These are phyloP conservation scores for Actinia tenebrosa DNA, from an alignment of 64 coral and sea anemone genomes.

Conservation along the genomic window DNA sequence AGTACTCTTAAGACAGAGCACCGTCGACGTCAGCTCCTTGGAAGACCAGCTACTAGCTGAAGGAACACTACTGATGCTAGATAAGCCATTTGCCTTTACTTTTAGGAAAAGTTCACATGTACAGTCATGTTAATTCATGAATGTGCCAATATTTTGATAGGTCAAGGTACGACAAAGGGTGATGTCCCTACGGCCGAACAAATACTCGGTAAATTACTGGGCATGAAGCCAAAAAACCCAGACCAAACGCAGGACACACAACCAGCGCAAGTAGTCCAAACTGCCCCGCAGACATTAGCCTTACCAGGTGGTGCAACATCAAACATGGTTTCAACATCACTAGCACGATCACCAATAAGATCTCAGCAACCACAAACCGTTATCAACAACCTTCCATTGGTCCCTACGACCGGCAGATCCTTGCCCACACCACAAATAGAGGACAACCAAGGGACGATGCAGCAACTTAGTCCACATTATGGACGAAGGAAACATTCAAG, in stretches of 20 bases:
- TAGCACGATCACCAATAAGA: constrained; percentile 15
- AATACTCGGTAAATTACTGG: constrained; percentile 18
- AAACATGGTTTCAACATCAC: not conserved
- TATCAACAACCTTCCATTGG: not conserved
- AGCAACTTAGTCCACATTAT: not conserved
- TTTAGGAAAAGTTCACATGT: too few species aligned
- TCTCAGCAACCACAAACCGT: not conserved
- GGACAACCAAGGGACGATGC: not conserved
- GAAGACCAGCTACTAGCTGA: too few species aligned
- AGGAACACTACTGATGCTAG: too few species aligned
- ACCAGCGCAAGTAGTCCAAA: not conserved
- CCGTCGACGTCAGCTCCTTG: too few species aligned
- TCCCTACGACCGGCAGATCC: not conserved
- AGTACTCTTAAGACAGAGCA: too few species aligned
- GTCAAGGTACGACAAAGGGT: not conserved
- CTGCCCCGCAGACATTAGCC: not conserved
- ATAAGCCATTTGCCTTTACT: too few species aligned
- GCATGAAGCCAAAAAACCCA: not conserved
- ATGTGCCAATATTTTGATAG: not conserved
- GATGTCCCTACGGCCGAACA: constrained; percentile 15
- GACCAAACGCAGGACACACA: not conserved
- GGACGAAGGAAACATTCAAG: not conserved
- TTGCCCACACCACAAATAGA: constrained; percentile 12
- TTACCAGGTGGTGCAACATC: not conserved
- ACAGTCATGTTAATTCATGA: too few species aligned